Conservation (phyloP, 2,113 vertebrate genomes). For the Hucho hucho region DNA sequence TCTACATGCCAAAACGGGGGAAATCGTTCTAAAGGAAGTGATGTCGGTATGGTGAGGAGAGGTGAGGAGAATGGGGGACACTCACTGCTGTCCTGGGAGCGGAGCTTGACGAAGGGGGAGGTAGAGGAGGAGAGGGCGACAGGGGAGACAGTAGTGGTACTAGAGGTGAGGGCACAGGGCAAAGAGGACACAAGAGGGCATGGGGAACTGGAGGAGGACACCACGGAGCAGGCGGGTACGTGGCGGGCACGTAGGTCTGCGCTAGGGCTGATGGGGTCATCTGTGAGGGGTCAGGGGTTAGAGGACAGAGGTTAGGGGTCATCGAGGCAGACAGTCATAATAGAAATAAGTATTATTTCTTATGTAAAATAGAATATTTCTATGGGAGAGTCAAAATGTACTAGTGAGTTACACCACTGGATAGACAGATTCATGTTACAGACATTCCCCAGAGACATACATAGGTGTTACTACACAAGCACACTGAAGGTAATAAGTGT, state of each 20-base stretch:
- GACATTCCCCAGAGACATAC: background rate
- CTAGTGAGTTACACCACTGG: no score
- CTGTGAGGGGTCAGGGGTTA: constrained; percentile 59
- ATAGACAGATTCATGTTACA: background rate
- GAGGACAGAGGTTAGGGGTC: constrained; percentile 6
- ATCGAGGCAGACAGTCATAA: background rate
- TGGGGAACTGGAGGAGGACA: constrained; percentile 79
- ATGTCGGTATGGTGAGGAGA: background rate
- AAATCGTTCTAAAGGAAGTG: background rate
- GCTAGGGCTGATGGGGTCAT: constrained; percentile 87
- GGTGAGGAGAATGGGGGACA: constrained; percentile 28
- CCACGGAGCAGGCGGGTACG: constrained; percentile 85
- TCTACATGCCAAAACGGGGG: no score
- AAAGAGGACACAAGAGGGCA: constrained; percentile 59
- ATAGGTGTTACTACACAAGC: no score
- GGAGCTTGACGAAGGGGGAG: constrained; percentile 79
- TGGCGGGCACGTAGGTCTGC: constrained; percentile 84
- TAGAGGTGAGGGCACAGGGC: constrained; percentile 63
- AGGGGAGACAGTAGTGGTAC: constrained; percentile 73
- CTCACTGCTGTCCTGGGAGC: constrained; percentile 89
- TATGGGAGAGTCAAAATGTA: no score
- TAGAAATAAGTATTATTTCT: background rate
- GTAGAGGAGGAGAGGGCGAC: constrained; percentile 83
- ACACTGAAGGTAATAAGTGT: no score
- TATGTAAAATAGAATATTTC: no score